Conservation (phyloP, 2,113 vertebrate genomes). For the Larimichthys polyactis region DNA sequence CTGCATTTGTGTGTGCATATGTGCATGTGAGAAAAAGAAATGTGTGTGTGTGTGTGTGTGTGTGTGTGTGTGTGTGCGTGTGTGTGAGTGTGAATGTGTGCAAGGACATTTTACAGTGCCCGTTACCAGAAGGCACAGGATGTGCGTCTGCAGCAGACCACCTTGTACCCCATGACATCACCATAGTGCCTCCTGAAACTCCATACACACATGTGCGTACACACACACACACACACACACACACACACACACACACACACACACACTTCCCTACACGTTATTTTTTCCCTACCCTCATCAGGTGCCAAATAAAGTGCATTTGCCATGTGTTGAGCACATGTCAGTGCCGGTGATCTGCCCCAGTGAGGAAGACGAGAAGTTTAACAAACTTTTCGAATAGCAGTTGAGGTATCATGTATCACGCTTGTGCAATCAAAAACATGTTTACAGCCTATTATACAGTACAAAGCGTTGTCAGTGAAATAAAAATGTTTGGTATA, state of each 20-base stretch:
- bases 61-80: conserved; percentile 1
- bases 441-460: not conserved
- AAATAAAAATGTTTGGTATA: not conserved
- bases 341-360: not conserved
- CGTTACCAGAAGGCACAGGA: conserved; percentile 65
- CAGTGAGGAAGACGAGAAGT: conserved; percentile 33
- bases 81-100: conserved; percentile 27
- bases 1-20: not conserved
- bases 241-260: not conserved
- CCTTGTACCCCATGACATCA: conserved; percentile 73
- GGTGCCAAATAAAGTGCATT: conserved; percentile 56
- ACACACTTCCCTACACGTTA: conserved; percentile 3
- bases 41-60: not conserved
- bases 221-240: conserved; percentile 11
- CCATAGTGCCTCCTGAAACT: conserved; percentile 38
- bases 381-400: conserved; percentile 33
- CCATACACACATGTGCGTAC: not conserved
- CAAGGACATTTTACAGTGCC: conserved; percentile 45
- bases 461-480: not conserved
- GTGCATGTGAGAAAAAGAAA: not conserved
- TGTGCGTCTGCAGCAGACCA: conserved; percentile 69
- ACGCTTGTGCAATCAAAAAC: conserved; percentile 19
- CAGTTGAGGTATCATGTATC: conserved; percentile 10
- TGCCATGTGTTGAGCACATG: conserved; percentile 74
- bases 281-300: conserved; percentile 52